Evolutionary conservation across 2,113 vertebrate species (phyloP).

Genomic region (Nasalis larvatus): DNA sequence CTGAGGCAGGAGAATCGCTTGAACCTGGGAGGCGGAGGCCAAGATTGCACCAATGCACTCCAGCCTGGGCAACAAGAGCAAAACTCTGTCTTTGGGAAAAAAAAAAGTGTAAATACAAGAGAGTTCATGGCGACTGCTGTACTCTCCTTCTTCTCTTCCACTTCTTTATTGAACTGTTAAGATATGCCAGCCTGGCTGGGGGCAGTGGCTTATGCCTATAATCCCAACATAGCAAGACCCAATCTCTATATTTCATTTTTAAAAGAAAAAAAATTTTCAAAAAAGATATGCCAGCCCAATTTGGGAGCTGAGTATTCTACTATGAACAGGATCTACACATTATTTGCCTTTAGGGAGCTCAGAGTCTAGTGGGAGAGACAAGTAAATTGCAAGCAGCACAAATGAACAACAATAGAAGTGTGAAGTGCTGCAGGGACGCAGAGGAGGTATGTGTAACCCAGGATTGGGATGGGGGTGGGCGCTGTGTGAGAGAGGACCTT

Average conservation of each 20-base stretch:
- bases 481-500: not conserved
- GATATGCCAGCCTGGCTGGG: no score
- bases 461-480: not conserved
- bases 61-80: no score
- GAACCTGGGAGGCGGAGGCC: no score
- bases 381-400: not conserved
- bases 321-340: not conserved
- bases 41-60: no score
- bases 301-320: not conserved
- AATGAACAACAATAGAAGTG: not conserved
- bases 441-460: not conserved
- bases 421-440: not conserved
- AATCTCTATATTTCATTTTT: no score
- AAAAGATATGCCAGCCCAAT: no score
- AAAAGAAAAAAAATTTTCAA: no score
- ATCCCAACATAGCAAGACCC: no score
- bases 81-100: no score
- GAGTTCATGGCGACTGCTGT: not conserved
- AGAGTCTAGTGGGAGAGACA: not conserved
- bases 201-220: no score
- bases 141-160: not conserved
- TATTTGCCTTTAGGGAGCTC: not conserved
- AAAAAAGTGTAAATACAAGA: not conserved
- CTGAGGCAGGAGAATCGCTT: no score
- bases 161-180: not conserved